phyloP scores from a whole-genome alignment of 2,888 invertebrate genomes.

The Ornithoptera alexandrae region DNA sequence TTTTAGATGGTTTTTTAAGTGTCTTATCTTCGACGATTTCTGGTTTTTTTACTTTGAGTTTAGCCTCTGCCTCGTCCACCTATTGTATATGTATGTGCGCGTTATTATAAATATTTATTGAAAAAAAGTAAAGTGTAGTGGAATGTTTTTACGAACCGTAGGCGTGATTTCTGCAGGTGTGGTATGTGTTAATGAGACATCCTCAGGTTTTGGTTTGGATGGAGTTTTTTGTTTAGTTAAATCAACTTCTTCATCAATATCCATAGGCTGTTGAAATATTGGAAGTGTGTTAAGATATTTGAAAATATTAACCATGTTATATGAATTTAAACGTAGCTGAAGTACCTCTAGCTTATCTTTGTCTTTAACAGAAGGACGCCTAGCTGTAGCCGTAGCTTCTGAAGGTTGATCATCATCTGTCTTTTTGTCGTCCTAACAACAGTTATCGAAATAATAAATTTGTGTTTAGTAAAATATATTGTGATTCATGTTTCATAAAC shows the following conservation, averaged over 20 bases:
- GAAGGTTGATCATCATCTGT: slow-evolving; percentile 60
- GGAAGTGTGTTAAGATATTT: slow-evolving; percentile 5
- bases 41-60: slow-evolving; percentile 71
- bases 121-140: not conserved
- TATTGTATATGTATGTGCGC: slow-evolving; percentile 38
- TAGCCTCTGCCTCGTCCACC: slow-evolving; percentile 72
- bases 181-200: slow-evolving; percentile 73
- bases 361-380: slow-evolving; percentile 64
- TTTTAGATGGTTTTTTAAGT: slow-evolving; percentile 65
- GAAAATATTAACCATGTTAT: not conserved
- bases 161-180: slow-evolving; percentile 71
- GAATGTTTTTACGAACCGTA: slow-evolving; percentile 61
- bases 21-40: slow-evolving; percentile 72
- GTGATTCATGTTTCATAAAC: not conserved
- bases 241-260: slow-evolving; percentile 72
- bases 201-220: slow-evolving; percentile 68
- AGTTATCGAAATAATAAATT: slow-evolving; percentile 31
- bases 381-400: slow-evolving; percentile 58
- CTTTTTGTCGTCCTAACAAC: slow-evolving; percentile 51
- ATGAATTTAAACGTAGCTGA: not conserved
- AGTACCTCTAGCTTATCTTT: slow-evolving; percentile 71
- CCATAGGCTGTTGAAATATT: slow-evolving; percentile 59
- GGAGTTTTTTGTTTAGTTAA: slow-evolving; percentile 65
- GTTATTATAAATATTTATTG: slow-evolving; percentile 7
- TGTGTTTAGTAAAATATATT: slow-evolving; percentile 16